Base-by-base conservation (phyloP, 2,888 invertebrate species). In the Coenonympha arcania region DNA sequence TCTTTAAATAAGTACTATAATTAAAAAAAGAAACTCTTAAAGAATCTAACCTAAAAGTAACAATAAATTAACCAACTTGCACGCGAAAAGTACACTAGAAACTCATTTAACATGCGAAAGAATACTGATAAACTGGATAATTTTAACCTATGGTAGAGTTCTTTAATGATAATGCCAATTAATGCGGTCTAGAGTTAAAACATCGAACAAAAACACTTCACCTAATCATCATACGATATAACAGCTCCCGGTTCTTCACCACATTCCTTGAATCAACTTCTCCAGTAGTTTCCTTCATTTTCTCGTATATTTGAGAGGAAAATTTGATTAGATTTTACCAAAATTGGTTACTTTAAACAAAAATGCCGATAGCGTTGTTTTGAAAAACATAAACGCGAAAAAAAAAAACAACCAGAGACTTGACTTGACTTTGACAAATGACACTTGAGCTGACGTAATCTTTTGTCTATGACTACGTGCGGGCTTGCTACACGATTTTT, bases 141-240 rank as follows among this genome's bases (percentile, higher is more conserved):
- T n/a, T n/a, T n/a, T n/a, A n/a, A n/a, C n/a, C n/a, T n/a, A n/a
- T n/a, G n/a, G n/a, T n/a, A n/a, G n/a, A n/a, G n/a, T n/a, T 13
- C 16, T 33, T 16, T 9, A 4, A 33, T 9, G 6, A 16, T 9
- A 15, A 4, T 16, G 16, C n/a, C n/a, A n/a, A n/a, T n/a, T n/a
- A n/a, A n/a, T n/a, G 2, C 4, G 15, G 31, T 31, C 30, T 13
- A 30, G 15, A 30, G 2, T 30, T 2, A 11, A 42, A 42, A 31
- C 19, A 42, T 31, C 13, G 19, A 36, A 36, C 11, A 36, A 36
- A 18, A 36, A 39, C 6, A 15, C 13, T 22, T 16, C 69, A 77
- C 97, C 97, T 96, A 65, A 98, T 95, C 60, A 98, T 96, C 65
- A 98, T 89, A 50, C 96, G 91, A 71, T 98, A 97, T 37, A 98